Evolutionary conservation across 2,888 invertebrate species (phyloP), one percentile per base, ranked within the genome.

Genomic region (Trissonchulus latispiculum): DNA sequence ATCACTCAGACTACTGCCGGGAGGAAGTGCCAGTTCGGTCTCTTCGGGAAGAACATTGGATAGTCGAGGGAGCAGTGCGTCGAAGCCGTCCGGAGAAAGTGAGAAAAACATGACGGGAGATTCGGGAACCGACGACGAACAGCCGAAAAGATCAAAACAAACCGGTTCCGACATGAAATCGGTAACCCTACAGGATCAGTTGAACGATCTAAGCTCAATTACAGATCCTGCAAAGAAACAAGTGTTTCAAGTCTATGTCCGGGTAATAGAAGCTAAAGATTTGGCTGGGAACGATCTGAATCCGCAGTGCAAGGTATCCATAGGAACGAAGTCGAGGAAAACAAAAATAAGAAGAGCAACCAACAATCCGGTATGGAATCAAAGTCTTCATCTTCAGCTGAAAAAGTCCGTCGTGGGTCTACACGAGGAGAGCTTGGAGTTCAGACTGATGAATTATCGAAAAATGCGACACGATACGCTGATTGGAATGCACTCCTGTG

Each of bases 321-420:
- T 68, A 32, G 69, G 32, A n/a, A 3, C 33, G n/a, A 33, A 33
- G 31, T 35, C 35, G 3, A 2, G 35, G 2, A 36, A 33, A 33
- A 68, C 69, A 2, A 32, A 36, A 3, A 15, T 68, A 23, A 33
- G 69, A 32, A 8, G n/a, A 3, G 29, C 8, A 32, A 68, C 69
- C 8, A 36, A 68, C n/a, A 32, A 36, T 35, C 69, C 69, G 28
- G 33, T 68, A 33, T 68, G 69, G 69, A 36, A 68, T 33, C 69
- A 68, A 23, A 31, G 3, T 3, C 36, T 68, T 28, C 69, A 68
- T 33, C 36, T 68, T 36, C 35, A 68, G 69, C 36, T n/a, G 15
- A 33, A 36, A 8, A 36, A 8, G 33, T 68, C 69, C 33, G 15
- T 68, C 8, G 35, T 15, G 23, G 3, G 36, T 28, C 8, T 68